Evolutionary conservation across 1,140 invertebrate species (phyloP).

Genomic region (Archivesica marissinica): DNA sequence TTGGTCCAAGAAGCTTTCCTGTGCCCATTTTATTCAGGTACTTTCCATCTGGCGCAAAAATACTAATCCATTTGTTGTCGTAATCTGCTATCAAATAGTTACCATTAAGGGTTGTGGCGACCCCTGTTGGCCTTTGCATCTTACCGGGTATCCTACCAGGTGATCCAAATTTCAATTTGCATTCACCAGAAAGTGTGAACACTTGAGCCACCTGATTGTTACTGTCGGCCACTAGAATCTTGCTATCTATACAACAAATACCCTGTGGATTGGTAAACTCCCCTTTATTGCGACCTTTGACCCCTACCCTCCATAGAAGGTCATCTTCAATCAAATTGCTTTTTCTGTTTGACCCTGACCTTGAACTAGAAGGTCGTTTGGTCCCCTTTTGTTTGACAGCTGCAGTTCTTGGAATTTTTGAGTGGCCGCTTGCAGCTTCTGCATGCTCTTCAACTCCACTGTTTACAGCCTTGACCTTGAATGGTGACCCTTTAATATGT

Average conservation of each 20-base stretch:
- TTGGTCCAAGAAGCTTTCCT: conserved; percentile 86
- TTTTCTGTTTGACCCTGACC: conserved; percentile 83
- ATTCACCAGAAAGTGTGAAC: conserved; percentile 81
- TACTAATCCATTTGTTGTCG: conserved; percentile 87
- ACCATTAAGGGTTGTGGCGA: conserved; percentile 85
- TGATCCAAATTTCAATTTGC: conserved; percentile 84
- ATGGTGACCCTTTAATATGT: conserved; percentile 85
- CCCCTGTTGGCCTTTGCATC: conserved; percentile 86
- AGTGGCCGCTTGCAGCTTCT: conserved; percentile 68
- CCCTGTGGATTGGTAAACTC: conserved; percentile 88
- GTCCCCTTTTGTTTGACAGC: conserved; percentile 82
- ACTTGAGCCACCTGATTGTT: conserved; percentile 87
- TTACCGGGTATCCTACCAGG: conserved; percentile 85
- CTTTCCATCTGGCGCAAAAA: conserved; percentile 86
- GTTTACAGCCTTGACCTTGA: conserved; percentile 80
- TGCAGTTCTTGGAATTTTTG: conserved; percentile 77
- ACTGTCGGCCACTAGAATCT: conserved; percentile 86
- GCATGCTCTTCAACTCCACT: conserved; percentile 68
- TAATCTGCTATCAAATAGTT: conserved; percentile 87
- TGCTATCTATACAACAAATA: conserved; percentile 82
- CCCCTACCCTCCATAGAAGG: conserved; percentile 83
- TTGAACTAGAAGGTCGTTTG: conserved; percentile 83
- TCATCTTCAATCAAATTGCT: conserved; percentile 85
- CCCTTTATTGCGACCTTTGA: conserved; percentile 85
- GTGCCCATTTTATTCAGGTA: conserved; percentile 86